Base-by-base conservation (phyloP, 2,113 vertebrate genomes). In the Stigmatopora nigra region DNA sequence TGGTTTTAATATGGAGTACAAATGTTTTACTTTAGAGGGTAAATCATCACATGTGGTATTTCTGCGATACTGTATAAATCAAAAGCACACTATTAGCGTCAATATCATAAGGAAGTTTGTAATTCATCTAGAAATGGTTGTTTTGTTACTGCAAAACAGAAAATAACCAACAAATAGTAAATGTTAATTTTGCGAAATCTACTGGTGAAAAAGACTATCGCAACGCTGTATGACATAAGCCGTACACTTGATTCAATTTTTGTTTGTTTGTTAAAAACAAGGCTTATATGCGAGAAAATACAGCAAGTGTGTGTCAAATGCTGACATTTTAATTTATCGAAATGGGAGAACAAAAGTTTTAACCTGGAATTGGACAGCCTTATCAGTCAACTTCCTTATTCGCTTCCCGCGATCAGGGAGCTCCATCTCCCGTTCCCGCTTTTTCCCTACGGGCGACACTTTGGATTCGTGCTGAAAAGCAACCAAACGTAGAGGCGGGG, bases 361-460 rank as follows among this genome's bases (percentile, higher is more conserved):
- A 15, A 71, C 72, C 74, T 83, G 48, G 73, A 7, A 3, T 13
- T 61, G 63, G 15, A 36, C 2, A 25, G 65, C 78, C 48, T 84
- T 87, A 36, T 61, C 63, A 13, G 64, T 88, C 0, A 12, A 76
- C 46, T 78, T 87, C 3, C 76, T 77, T 2, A 48, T 8, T 16
- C 87, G 76, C 67, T 86, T 88, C 36, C 63, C 47, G 0, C 45
- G 47, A 41, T 10, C 62, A 7, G 46, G 2, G 10, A 7, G 6
- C 3, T 59, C 46, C 45, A 55, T 51, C 31, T 11, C 7, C 12
- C 46, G 25, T 14, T 1, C n/a, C n/a, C 56, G 65, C 47, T 55
- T 69, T 48, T 38, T 69, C 17, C 47, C 14, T 22, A 5, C 15
- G 47, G 44, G 35, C 3, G 25, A 25, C 48, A 36, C 17, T 59